Conservation (phyloP, 37 sponge, comb jelly and placozoan genomes). For the Halichondria panicea region DNA sequence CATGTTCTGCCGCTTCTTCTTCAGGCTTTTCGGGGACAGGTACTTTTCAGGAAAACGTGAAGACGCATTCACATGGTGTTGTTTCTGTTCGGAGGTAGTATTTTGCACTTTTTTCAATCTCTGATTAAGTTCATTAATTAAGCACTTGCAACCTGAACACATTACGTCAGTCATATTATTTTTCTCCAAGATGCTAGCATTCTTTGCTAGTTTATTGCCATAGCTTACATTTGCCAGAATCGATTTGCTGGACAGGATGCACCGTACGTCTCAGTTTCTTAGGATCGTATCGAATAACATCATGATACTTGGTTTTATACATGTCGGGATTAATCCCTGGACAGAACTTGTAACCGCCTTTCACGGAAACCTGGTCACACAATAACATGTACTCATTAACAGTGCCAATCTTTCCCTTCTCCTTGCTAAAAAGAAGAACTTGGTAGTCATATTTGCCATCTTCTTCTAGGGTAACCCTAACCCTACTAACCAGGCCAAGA, state of each 20-base stretch:
- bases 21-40: slow-evolving; percentile 29
- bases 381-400: slow-evolving; percentile 1
- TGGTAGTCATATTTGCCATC: slow-evolving; percentile 18
- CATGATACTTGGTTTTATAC: slow-evolving; percentile 13
- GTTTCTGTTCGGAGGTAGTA: not conserved
- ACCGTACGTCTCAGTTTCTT: slow-evolving; percentile 25
- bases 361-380: not conserved
- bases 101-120: not conserved
- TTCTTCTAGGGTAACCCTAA: slow-evolving; percentile 10
- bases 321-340: slow-evolving; percentile 20
- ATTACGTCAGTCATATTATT: slow-evolving; percentile 2
- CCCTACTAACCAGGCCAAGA: slow-evolving; percentile 10
- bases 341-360: slow-evolving; percentile 37
- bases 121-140: slow-evolving; percentile 16
- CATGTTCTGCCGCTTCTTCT: slow-evolving; percentile 24
- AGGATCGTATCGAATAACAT: slow-evolving; percentile 29
- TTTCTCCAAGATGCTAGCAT: slow-evolving; percentile 30
- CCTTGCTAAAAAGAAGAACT: slow-evolving; percentile 13
- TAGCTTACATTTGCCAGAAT: slow-evolving; percentile 19
- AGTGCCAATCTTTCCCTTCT: slow-evolving; percentile 10
- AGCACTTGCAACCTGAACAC: slow-evolving; percentile 30
- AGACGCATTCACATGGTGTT: not conserved
- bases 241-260: slow-evolving; percentile 31
- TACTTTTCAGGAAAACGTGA: slow-evolving; percentile 24
- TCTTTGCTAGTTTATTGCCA: slow-evolving; percentile 31